Conservation (phyloP, 2,888 invertebrate species). For the Yponomeuta malinellus region DNA sequence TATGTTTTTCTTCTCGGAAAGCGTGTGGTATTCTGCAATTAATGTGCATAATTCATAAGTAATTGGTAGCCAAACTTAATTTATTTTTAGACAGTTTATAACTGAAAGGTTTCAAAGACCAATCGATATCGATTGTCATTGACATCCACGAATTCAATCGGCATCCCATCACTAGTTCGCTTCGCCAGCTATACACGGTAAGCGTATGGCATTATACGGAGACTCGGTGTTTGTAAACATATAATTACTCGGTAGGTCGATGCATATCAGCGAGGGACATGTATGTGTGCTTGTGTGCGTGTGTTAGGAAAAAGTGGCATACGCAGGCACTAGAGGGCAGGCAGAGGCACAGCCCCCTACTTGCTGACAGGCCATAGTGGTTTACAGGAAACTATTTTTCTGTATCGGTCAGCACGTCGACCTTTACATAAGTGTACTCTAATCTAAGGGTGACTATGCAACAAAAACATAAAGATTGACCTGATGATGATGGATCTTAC, state of each 20-base stretch:
- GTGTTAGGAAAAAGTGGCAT: background rate
- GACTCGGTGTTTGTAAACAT: constrained; percentile 67
- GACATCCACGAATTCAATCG: background rate
- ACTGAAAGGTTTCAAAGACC: too few relatives aligned
- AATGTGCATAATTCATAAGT: too few relatives aligned
- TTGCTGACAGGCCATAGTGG: background rate
- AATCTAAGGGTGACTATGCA: too few relatives aligned
- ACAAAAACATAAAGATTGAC: too few relatives aligned
- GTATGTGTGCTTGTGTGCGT: constrained; percentile 16
- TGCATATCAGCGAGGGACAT: constrained; percentile 53
- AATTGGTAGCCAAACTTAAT: too few relatives aligned
- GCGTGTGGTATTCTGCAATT: background rate
- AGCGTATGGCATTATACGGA: constrained; percentile 25
- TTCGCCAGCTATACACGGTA: constrained; percentile 9
- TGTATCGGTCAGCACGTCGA: too few relatives aligned
- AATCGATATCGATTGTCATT: background rate
- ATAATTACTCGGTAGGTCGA: constrained; percentile 73
- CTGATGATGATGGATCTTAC: too few relatives aligned
- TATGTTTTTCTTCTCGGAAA: background rate
- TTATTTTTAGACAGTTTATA: too few relatives aligned
- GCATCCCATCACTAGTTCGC: constrained; percentile 8
- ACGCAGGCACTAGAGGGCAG: background rate
- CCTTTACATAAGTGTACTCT: background rate
- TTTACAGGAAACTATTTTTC: background rate
- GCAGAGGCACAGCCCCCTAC: background rate